Evolutionary conservation across 2,888 invertebrate species (phyloP), one percentile per base, ranked within the genome.

Genomic region (Drosophila mercatorum): DNA sequence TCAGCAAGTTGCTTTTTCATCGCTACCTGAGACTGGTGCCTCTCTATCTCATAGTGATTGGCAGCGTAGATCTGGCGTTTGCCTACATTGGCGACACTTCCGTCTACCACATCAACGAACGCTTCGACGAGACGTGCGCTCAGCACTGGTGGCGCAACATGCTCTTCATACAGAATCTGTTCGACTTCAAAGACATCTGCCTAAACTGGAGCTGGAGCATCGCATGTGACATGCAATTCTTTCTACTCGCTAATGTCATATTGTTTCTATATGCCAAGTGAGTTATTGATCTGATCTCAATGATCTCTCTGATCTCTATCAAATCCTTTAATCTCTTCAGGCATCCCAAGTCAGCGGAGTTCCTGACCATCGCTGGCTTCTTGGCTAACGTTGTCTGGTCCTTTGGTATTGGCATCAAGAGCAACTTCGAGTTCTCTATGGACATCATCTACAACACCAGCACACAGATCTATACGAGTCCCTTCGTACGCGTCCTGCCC

Each of bases 401-500:
- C 12, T 92, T 78, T 60, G 68, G 83, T 4, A 82, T 90, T 31
- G 92, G 92, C 2, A 60, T 91, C 6, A 85, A 75, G 38, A 72
- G 72, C 3, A 89, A 90, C 11, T 92, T 90, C 40, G 91, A 92
- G 69, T 80, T 93, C 38, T 92, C 92, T 4, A 92, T 92, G 49
- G 93, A 93, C 64, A 87, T 91, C 1, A 80, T 90, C 6, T 91
- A 91, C 51, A 88, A 91, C 31, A 92, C 92, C 0, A 92, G 89
- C n/a, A 92, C 91, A 3, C 83, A 91, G 12, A 89, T 95, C 46
- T 94, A 94, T 72, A 94, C 93, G 41, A 92, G 93, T 70, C 94
- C 94, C 2, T 94, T 94, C 90, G 92, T 94, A 2, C 91, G 94
- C 34, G 91, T 94, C n/a, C 91, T 94, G 46, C 94, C 94, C 3